Base-by-base conservation (phyloP, 2,797 vertebrate species). In the Pseudomugil tenellus region DNA sequence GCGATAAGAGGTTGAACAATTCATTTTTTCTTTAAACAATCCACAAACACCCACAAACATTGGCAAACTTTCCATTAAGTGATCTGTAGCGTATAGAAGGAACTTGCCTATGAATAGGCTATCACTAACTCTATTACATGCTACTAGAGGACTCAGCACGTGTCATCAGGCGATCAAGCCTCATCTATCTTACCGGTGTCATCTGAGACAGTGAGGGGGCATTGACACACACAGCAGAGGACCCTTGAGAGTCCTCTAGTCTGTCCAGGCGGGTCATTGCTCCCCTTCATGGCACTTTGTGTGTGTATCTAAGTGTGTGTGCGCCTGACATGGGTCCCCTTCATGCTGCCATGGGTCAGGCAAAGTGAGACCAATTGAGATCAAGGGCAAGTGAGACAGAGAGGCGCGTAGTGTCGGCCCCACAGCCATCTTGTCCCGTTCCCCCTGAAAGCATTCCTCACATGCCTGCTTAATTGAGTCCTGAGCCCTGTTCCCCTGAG, bases 401-500 rank as follows among this genome's bases (percentile, higher is more conserved):
- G 79, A 83, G 85, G 83, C 70, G 79, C 87, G 82, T 80, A 84
- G 87, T 81, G 81, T 83, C 29, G 76, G 80, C 81, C 87, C 83
- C 84, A 76, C 76, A 77, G 83, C 85, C 89, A 82, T 91, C 88
- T 92, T 90, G 86, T 87, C 84, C 84, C 43, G 73, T 90, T 91
- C 88, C 84, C 85, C 82, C 85, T 89, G 88, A 94, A 92, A 92
- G 91, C 92, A 93, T 94, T 94, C 92, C 87, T 76, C 84, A 87
- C 89, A 92, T 93, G 84, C 89, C 86, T 73, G 70, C 85, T 91
- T 94, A 94, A 95, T 94, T 92, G 91, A 92, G 91, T 91, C 89
- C 89, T 91, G 90, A 92, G 91, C 89, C 88, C 79, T 49, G 70
- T 76, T 88, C 90, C 87, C 82, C 66, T 56, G 86, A 75, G 75